These are phyloP conservation scores for Tapirus indicus DNA, from an alignment of 2,797 vertebrate genomes.

Conservation along the genomic window DNA sequence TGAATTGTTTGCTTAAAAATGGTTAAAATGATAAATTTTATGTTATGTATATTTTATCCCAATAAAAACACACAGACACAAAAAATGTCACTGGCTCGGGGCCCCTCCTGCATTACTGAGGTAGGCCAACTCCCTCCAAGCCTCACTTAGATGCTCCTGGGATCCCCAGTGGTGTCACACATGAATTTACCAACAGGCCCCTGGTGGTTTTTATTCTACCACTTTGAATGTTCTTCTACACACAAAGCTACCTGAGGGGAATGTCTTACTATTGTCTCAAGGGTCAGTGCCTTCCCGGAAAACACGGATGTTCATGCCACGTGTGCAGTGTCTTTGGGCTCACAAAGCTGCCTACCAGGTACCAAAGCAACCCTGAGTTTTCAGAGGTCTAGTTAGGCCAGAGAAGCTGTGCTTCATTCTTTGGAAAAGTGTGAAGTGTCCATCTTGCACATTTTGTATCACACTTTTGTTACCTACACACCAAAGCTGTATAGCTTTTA, in stretches of 20 bases:
- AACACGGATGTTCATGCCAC: neutral
- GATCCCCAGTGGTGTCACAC: neutral
- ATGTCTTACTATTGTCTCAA: neutral
- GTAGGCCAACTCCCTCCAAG: neutral
- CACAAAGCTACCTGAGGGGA: neutral
- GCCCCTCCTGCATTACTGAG: neutral
- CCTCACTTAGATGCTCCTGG: neutral
- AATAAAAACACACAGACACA: neutral
- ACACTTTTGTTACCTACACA: neutral
- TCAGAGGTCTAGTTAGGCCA: neutral
- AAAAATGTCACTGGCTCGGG: neutral
- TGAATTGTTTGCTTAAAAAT: too few species aligned
- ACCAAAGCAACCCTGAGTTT: neutral
- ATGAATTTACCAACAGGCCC: neutral
- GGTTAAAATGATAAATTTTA: neutral
- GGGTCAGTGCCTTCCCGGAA: neutral
- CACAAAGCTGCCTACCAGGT: neutral
- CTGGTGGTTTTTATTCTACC: too few species aligned
- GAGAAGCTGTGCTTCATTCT: neutral
- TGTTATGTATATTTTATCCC: neutral
- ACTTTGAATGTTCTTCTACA: neutral
- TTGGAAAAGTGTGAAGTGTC: neutral
- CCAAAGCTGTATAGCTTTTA: neutral
- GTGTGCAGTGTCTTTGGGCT: neutral
- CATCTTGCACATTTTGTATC: neutral